These are phyloP conservation scores for Apis dorsata DNA, from an alignment of 1,140 invertebrate genomes.

Conservation along the genomic window DNA sequence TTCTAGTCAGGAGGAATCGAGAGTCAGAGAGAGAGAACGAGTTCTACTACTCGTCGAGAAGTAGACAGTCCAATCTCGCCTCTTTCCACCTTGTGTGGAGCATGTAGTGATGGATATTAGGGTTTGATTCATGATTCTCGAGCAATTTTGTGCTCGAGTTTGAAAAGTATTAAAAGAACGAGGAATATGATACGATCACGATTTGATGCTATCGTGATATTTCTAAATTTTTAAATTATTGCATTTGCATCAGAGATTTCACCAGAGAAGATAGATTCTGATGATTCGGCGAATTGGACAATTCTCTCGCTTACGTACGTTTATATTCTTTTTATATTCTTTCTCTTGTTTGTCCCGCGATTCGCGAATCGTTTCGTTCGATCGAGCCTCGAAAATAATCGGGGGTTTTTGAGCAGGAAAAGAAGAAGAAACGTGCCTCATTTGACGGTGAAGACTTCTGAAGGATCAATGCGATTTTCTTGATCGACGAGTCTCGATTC, in stretches of 20 bases:
- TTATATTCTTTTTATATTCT: not conserved
- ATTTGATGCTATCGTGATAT: too few species aligned
- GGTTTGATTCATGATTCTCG: too few species aligned
- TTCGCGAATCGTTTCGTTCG: not conserved
- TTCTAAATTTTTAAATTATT: too few species aligned
- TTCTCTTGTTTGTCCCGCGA: not conserved
- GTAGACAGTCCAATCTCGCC: conserved; percentile 3
- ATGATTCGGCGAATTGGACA: not conserved
- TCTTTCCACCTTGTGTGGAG: too few species aligned
- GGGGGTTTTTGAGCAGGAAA: not conserved
- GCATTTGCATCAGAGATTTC: too few species aligned
- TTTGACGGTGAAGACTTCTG: too few species aligned
- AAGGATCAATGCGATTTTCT: conserved; percentile 6
- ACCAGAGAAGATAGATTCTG: not conserved
- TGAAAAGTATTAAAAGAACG: too few species aligned
- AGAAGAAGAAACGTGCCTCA: not conserved
- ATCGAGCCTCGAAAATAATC: not conserved
- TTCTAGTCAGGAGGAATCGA: not conserved
- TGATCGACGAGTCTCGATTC: not conserved
- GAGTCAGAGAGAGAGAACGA: not conserved
- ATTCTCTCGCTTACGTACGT: not conserved
- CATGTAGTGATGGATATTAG: not conserved
- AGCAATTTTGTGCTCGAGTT: too few species aligned
- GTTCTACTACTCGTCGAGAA: too few species aligned
- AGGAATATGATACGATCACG: too few species aligned